Evolutionary conservation across 2,888 invertebrate species (phyloP).

Genomic region (Calameuta idolon): DNA sequence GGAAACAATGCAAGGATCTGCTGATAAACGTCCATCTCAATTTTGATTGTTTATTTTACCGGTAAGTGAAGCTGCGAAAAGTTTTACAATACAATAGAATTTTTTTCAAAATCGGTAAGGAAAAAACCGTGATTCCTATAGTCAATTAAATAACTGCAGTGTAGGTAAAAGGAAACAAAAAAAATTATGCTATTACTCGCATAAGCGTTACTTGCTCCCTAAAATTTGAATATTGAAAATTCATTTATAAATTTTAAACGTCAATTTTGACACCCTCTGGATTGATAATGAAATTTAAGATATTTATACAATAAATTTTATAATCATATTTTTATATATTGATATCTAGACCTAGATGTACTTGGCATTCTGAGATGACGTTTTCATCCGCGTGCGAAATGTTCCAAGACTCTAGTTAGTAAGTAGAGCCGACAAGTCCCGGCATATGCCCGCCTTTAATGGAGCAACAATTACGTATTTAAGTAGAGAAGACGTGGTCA

Average conservation of each 20-base stretch:
- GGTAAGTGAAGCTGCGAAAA: conserved; percentile 32
- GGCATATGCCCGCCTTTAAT: conserved; percentile 12
- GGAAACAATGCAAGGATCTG: conserved; percentile 39
- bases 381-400: neutral
- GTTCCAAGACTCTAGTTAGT: neutral
- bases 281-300: neutral
- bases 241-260: neutral
- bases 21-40: conserved; percentile 39
- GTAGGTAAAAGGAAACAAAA: neutral
- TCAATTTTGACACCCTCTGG: neutral
- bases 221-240: neutral
- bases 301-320: neutral
- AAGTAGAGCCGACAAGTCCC: neutral
- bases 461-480: conserved; percentile 19
- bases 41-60: conserved; percentile 46
- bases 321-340: neutral
- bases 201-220: neutral
- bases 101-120: neutral
- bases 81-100: neutral
- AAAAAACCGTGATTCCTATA: neutral
- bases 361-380: neutral
- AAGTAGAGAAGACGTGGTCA: conserved; percentile 15
- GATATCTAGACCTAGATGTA: neutral
- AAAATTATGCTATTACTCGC: neutral
- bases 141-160: neutral